Evolutionary conservation across 1,140 invertebrate genomes (phyloP).

Genomic region (Rhynchophorus ferrugineus): DNA sequence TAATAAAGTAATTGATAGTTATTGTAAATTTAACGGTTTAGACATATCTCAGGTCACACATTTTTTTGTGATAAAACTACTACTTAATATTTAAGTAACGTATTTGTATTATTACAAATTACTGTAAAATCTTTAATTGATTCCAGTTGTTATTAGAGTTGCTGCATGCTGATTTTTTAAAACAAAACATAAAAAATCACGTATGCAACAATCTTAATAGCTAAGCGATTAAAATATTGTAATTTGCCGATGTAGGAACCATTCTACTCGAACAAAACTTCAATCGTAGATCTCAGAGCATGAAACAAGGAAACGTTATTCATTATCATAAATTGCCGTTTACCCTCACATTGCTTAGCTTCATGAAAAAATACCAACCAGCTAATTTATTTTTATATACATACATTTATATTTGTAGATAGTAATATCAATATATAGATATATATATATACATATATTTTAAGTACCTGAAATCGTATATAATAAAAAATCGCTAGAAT

Average conservation of each 20-base stretch:
- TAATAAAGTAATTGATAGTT: neutral
- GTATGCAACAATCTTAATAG: no score
- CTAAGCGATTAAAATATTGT: no score
- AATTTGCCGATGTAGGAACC: no score
- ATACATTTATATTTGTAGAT: neutral
- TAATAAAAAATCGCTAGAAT: neutral
- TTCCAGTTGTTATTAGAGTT: conserved; percentile 8
- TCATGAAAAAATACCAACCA: neutral
- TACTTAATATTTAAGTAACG: conserved; percentile 41
- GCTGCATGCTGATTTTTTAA: no score
- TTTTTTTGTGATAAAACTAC: conserved; percentile 29
- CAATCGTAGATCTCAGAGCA: conserved; percentile 14
- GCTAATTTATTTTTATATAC: no score
- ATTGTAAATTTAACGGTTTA: neutral
- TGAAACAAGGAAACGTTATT: neutral
- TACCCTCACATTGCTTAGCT: neutral
- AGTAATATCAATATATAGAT: neutral
- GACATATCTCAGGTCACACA: conserved; percentile 23
- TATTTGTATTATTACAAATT: conserved; percentile 38
- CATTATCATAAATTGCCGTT: neutral
- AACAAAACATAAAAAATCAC: no score
- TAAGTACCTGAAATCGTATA: neutral
- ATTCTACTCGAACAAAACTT: neutral
- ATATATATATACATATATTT: neutral
- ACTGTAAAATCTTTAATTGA: conserved; percentile 30